Conservation (phyloP, 2,888 invertebrate species). For the Apoderus coryli region DNA sequence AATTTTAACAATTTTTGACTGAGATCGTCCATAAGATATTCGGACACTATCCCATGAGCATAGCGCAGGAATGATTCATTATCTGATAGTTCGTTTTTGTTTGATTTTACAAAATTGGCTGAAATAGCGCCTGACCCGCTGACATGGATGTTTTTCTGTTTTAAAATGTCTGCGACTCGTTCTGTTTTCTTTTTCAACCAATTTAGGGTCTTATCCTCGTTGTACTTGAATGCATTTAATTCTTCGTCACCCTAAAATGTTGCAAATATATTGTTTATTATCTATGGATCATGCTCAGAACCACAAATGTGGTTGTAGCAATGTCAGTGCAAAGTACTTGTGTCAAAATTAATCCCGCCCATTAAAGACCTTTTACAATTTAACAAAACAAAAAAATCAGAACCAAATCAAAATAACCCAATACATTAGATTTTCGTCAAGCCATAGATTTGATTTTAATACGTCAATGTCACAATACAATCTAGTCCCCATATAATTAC, state of each 20-base stretch:
- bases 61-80: conserved; percentile 50
- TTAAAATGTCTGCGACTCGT: conserved; percentile 46
- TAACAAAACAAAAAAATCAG: conserved; percentile 2
- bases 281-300: too few relatives aligned
- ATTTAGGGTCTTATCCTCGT: conserved; percentile 56
- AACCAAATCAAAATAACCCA: conserved; percentile 1
- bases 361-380: too few relatives aligned
- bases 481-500: too few relatives aligned
- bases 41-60: conserved; percentile 66
- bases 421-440: too few relatives aligned
- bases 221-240: conserved; percentile 67
- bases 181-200: conserved; percentile 65
- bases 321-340: too few relatives aligned
- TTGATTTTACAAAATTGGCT: conserved; percentile 52
- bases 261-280: too few relatives aligned
- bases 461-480: too few relatives aligned
- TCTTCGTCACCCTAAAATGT: conserved; percentile 49
- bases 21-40: conserved; percentile 59
- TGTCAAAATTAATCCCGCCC: too few relatives aligned
- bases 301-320: too few relatives aligned
- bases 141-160: conserved; percentile 57
- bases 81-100: conserved; percentile 37
- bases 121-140: conserved; percentile 57
- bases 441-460: too few relatives aligned
- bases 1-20: conserved; percentile 45